Conservation (phyloP, 2,113 vertebrate genomes). For the Monarcha castaneiventris region DNA sequence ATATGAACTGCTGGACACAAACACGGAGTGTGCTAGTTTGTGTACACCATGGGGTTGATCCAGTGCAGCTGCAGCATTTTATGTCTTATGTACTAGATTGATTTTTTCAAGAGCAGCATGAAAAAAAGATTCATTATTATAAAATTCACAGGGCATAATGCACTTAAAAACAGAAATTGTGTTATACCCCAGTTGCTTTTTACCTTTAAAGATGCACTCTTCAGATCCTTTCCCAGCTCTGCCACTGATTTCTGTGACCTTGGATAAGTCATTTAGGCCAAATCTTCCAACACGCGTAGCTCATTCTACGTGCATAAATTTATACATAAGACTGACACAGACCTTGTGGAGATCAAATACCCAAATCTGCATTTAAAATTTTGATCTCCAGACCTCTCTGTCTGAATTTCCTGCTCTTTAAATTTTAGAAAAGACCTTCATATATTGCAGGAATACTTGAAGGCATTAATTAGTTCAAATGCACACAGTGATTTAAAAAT, state of each 20-base stretch:
- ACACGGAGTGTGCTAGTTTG: not conserved
- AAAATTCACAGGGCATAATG: not conserved
- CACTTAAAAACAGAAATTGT: not conserved
- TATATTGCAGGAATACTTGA: not conserved
- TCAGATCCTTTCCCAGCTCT: not conserved
- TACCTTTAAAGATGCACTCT: not conserved
- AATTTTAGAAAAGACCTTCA: not conserved
- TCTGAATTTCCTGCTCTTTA: not conserved
- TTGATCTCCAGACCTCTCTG: not conserved
- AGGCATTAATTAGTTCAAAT: constrained; percentile 8
- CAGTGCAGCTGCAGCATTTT: not conserved
- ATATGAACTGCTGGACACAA: not conserved
- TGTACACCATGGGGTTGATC: not conserved
- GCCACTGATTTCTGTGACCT: not conserved
- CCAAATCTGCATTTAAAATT: constrained; percentile 23
- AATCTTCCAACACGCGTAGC: not conserved
- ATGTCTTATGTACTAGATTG: not conserved
- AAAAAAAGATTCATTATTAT: not conserved
- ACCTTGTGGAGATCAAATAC: not conserved
- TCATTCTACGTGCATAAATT: not conserved
- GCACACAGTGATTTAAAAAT: not conserved
- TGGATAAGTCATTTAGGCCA: not conserved
- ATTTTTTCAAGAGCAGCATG: not conserved
- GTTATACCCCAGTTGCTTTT: not conserved
- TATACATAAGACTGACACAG: not conserved